Base-by-base conservation (phyloP, 2,113 vertebrate species). In the Illadopsis cleaveri region DNA sequence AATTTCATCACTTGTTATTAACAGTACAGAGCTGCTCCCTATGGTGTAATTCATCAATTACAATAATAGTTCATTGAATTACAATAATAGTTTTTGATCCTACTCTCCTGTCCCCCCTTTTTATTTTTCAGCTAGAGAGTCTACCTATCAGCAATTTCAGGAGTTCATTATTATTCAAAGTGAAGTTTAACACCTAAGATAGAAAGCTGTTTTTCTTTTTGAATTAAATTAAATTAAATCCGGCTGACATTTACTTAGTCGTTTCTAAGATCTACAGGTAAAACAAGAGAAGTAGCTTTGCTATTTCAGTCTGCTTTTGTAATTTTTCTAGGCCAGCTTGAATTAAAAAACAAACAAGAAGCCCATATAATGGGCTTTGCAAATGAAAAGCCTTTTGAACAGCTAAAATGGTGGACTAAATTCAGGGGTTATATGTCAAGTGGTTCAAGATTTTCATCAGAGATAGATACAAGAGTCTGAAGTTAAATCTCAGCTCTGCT, bases 51-150 rank as follows among this genome's bases (percentile, higher is more conserved):
- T 62, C 31, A 78, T 60, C 27, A 92, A 51, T 44, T 77, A 79
- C 17, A 82, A 37, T 33, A 75, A 56, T 57, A 56, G 10, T 31
- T 66, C 56, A 70, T 9, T 58, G 24, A 90, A 76, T 42, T 72
- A 64, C 19, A 76, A 30, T 33, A 72, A 53, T 38, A 79, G 9
- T 25, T 79, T 33, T 54, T 1, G 3, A 53, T 61, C 28, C 23
- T 68, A 44, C 38, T 44, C 11, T 35, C 18, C 17, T 0, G 0
- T 4, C 1, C 4, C 0, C 0, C 0, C 6, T 2, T 16, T n/a
- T 17, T 18, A 58, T 57, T 73, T 51, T 23, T 19, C 8, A 38
- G 40, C 54, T 70, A 47, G 45, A 48, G 20, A 71, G 18, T 45
- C 19, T 38, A 54, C 62, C 47, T 90, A 88, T 66, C 71, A 83